Evolutionary conservation across 2,113 vertebrate genomes (phyloP), one percentile per base, ranked within the genome.

Genomic region (Talpa occidentalis): DNA sequence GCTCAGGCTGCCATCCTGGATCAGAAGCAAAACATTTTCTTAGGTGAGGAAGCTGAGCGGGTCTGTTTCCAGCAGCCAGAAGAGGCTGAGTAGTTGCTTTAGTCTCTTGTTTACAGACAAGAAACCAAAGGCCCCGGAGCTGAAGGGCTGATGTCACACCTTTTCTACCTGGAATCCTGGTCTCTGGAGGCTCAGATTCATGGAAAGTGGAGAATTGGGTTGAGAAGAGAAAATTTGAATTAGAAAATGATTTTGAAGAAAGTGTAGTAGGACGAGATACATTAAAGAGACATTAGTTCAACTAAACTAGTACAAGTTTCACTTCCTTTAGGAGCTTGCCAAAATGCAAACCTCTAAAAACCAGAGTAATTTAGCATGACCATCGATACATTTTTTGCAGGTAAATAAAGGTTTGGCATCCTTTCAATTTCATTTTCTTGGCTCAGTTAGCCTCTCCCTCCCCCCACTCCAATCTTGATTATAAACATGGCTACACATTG

Each of bases 211-310:
- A 21, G 35, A 94, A 74, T 54, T 92, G 62, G 32, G 37, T 49
- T 85, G 30, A 54, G 73, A 67, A 74, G 26, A 16, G 49, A 60
- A 88, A 84, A 44, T 42, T 79, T 73, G 42, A 85, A 52, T 62
- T 67, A 49, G 79, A 94, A 94, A 62, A 67, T 28, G 84, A 44
- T 11, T 74, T 73, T 49, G 28, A 73, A 88, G 87, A 78, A 66
- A 73, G 91, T 56, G 22, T 3, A 73, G 32, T 0, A 64, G 40
- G 54, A 84, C 8, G 67, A 40, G 67, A 79, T 79, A 56, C 54
- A 52, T 94, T 47, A 83, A 37, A 28, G 52, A 60, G 7, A 37
- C 16, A 44, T 83, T 56, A 59, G 26, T 40, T 91, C 19, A 88
- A 47, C 28, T 64, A 81, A 83, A 88, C 37, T 60, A 90, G 32